phyloP scores from a whole-genome alignment of 2,797 vertebrate species.

The Mus minutoides region DNA sequence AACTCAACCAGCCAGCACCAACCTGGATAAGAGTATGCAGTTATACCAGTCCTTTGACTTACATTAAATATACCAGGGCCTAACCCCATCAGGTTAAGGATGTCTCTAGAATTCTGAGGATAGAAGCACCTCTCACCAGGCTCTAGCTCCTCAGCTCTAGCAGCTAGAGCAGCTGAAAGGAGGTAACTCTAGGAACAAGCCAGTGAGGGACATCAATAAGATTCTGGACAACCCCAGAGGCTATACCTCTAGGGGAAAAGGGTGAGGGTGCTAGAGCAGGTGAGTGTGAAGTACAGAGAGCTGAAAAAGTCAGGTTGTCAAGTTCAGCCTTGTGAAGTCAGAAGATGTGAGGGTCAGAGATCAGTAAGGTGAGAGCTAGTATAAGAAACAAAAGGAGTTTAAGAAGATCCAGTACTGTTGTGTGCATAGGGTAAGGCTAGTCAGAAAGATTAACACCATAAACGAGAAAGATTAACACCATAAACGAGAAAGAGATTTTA shows the following conservation, averaged over 20 bases:
- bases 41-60: neutral
- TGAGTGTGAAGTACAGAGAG: neutral
- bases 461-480: constrained; percentile 30
- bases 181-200: neutral
- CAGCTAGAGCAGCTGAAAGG: neutral
- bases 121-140: neutral
- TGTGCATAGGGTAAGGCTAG: fast-evolving
- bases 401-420: neutral
- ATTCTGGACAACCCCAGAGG: too few species aligned
- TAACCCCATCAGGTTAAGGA: neutral
- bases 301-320: neutral
- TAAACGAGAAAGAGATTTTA: constrained; percentile 66
- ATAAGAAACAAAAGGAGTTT: neutral
- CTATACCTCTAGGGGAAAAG: neutral
- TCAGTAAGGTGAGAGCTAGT: neutral
- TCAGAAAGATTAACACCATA: neutral
- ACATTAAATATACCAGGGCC: neutral
- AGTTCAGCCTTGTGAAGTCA: constrained; percentile 2
- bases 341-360: neutral
- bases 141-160: constrained; percentile 34
- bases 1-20: neutral
- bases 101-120: neutral
- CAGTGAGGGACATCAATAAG: neutral
- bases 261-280: neutral
- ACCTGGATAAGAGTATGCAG: neutral